Evolutionary conservation across 2,888 invertebrate species (phyloP).

Genomic region (Caenorhabditis sp.): DNA sequence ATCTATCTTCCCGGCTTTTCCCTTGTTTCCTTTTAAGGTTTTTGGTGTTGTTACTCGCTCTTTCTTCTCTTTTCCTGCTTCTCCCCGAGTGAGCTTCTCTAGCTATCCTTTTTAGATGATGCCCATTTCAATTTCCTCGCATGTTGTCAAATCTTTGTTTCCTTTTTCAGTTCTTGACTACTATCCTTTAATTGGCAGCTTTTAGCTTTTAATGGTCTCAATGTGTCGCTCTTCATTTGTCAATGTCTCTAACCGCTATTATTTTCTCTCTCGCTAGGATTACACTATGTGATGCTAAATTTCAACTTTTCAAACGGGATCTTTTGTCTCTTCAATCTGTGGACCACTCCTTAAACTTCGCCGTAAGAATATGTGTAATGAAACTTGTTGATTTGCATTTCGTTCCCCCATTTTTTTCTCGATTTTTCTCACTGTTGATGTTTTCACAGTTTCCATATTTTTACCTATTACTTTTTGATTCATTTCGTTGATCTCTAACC

Average conservation of each 20-base stretch:
- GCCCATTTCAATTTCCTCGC: not conserved
- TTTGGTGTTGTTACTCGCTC: not conserved
- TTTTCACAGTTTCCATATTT: conserved; percentile 37
- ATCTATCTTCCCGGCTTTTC: not conserved
- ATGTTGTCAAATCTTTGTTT: conserved; percentile 17
- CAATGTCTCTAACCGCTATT: no score
- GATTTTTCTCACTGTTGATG: conserved; percentile 14
- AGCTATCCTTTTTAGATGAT: conserved; percentile 11
- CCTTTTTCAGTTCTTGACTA: not conserved
- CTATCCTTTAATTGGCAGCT: not conserved
- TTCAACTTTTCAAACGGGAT: conserved; percentile 25
- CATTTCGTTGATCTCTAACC: conserved; percentile 15
- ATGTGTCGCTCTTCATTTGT: not conserved
- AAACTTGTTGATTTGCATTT: not conserved
- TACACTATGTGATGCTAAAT: conserved; percentile 29
- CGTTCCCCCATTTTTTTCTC: not conserved
- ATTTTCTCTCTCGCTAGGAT: conserved; percentile 2
- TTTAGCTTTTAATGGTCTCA: conserved; percentile 28
- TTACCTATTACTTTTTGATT: not conserved
- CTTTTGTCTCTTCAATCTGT: not conserved
- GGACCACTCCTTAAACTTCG: not conserved
- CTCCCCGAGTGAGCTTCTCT: conserved; percentile 37
- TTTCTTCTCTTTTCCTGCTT: not conserved
- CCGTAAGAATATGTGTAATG: conserved; percentile 14
- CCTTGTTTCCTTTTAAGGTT: not conserved